A percentile compares a stretch with the other conserved stretches of the same genome.
Conservation (phyloP, 2,113 vertebrate genomes). For the Gallinago paraguaiae region DNA sequence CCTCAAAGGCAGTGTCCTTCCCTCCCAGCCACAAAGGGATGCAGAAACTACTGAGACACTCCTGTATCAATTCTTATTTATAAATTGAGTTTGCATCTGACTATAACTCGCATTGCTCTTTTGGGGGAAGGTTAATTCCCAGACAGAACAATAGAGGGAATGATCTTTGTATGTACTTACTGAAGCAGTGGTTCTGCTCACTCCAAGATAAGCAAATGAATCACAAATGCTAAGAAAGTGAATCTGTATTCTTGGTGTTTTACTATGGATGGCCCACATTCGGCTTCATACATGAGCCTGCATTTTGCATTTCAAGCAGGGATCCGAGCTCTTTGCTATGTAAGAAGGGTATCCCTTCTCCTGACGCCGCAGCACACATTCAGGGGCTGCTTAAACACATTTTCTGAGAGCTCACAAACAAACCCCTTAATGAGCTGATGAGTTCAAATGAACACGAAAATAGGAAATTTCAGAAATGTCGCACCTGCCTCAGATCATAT, state of each 20-base stretch:
- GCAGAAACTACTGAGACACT: neutral
- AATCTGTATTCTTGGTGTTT: neutral
- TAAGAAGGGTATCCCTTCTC: neutral
- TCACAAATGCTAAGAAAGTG: neutral
- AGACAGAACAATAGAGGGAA: neutral
- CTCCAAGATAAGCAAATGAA: neutral
- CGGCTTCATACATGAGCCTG: neutral
- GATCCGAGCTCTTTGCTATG: neutral
- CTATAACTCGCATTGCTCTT: rapidly evolving
- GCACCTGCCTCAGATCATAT: neutral
- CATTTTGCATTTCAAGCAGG: neutral
- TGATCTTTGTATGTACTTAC: neutral
- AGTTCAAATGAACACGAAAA: neutral
- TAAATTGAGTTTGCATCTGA: neutral
- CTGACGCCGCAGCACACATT: neutral
- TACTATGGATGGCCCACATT: neutral
- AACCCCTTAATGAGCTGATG: neutral
- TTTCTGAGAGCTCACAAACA: neutral
- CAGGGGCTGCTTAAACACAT: neutral
- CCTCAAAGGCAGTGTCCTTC: neutral
- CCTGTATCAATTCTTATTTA: neutral
- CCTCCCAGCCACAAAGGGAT: neutral
- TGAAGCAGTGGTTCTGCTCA: neutral
- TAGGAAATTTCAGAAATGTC: neutral
- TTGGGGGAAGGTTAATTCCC: neutral